Percentiles rank a stretch among this genome's conserved stretches.
Evolutionary conservation across 2,797 vertebrate genomes (phyloP).

Genomic region (Acanthopagrus latus): DNA sequence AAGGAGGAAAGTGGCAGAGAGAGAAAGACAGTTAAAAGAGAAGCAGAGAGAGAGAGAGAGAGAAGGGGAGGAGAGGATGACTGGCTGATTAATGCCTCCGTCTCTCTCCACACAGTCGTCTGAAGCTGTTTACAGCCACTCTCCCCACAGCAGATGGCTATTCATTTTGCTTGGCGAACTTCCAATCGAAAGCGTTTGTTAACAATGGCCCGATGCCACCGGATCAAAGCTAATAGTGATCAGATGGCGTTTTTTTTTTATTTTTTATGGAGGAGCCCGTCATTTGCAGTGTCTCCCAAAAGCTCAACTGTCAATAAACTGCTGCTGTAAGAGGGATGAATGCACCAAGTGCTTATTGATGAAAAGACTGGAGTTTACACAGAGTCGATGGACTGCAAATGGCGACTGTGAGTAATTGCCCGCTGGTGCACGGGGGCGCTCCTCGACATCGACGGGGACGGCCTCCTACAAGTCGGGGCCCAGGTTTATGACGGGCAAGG

Average conservation of each 20-base stretch:
- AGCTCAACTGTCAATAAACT: slow-evolving; percentile 40
- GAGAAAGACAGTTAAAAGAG: not conserved
- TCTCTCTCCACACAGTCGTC: slow-evolving; percentile 41
- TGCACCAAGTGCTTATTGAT: slow-evolving; percentile 33
- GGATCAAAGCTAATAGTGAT: slow-evolving; percentile 59
- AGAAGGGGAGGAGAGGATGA: slow-evolving; percentile 22
- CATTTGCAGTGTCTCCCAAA: slow-evolving; percentile 48
- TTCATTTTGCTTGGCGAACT: slow-evolving; percentile 50
- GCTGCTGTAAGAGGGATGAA: slow-evolving; percentile 35
- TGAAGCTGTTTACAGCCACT: slow-evolving; percentile 65
- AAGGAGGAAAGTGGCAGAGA: not conserved
- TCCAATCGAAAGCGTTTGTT: slow-evolving; percentile 51
- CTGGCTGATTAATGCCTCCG: slow-evolving; percentile 45
- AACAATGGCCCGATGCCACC: slow-evolving; percentile 55
- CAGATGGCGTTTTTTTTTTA: slow-evolving; percentile 59
- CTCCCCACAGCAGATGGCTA: slow-evolving; percentile 60
- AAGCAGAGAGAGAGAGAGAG: not conserved
- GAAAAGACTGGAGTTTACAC: slow-evolving; percentile 22
- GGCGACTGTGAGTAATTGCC: slow-evolving; percentile 14
- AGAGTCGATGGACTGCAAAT: slow-evolving; percentile 33
- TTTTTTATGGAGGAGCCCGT: slow-evolving; percentile 53
- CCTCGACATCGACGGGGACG: slow-evolving; percentile 6
- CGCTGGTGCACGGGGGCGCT: not conserved
- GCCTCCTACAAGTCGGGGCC: not conserved
- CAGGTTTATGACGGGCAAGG: slow-evolving; percentile 13